These are phyloP conservation scores for Actinemys pallida DNA, from an alignment of 2,113 vertebrate species.

Conservation along the genomic window DNA sequence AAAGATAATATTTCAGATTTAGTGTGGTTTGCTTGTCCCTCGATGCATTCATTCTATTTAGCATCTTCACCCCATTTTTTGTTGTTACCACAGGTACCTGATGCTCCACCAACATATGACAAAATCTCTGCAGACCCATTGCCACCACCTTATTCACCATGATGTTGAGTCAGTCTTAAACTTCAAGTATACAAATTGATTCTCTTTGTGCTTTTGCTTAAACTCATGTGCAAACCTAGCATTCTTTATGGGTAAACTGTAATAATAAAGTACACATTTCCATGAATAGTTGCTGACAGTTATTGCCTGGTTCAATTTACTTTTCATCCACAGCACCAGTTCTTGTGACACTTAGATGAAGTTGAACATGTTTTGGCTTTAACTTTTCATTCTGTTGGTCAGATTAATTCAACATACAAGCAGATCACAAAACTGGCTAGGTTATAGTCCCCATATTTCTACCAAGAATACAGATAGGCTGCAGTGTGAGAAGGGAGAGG, in stretches of 20 bases:
- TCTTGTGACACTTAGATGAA: background rate
- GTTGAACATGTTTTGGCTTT: background rate
- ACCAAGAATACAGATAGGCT: background rate
- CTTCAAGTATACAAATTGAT: background rate
- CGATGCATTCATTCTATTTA: background rate
- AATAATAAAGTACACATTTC: background rate
- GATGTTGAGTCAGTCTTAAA: constrained; percentile 47
- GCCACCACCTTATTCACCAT: constrained; percentile 92
- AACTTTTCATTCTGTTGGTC: background rate
- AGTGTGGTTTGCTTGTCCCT: background rate
- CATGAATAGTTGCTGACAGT: constrained; percentile 11
- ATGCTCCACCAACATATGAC: constrained; percentile 93
- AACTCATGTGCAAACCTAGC: background rate
- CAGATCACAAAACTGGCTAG: background rate
- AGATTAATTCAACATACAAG: background rate
- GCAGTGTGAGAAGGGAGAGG: background rate
- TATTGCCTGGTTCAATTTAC: background rate
- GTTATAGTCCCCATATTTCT: background rate
- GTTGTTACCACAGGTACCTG: constrained; percentile 83
- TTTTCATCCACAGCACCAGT: background rate
- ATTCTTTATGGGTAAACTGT: constrained; percentile 11
- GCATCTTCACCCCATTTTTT: constrained; percentile 20
- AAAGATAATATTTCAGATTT: background rate
- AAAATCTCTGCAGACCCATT: constrained; percentile 83
- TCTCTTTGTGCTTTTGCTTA: constrained; percentile 1